Conservation (phyloP, 2,113 vertebrate genomes). For the Progne subis region DNA sequence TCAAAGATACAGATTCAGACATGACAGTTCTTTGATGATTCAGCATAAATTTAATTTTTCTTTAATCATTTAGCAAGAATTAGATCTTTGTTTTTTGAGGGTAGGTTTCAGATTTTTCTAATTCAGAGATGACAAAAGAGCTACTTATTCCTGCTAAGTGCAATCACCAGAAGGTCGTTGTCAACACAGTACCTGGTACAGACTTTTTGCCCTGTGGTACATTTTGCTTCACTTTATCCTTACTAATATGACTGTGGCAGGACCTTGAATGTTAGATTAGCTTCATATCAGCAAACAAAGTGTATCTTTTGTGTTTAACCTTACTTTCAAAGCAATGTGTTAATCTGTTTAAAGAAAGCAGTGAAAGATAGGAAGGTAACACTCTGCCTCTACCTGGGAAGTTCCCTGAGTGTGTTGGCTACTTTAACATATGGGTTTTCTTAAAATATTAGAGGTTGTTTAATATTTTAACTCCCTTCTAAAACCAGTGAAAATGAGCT, state of each 20-base stretch:
- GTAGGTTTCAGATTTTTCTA: not conserved
- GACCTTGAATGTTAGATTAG: not conserved
- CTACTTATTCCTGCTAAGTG: not conserved
- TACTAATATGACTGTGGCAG: not conserved
- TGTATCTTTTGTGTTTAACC: not conserved
- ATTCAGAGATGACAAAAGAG: not conserved
- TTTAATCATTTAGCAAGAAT: not conserved
- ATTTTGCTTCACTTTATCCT: not conserved
- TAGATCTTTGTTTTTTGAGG: not conserved
- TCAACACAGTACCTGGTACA: not conserved
- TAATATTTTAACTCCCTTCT: not conserved
- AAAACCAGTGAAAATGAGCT: not conserved
- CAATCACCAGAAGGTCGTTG: accelerated
- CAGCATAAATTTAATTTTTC: not conserved
- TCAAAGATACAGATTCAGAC: constrained; percentile 37
- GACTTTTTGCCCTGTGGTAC: not conserved
- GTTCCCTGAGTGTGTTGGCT: not conserved
- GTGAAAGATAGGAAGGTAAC: not conserved
- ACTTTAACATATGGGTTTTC: not conserved
- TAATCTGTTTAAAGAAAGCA: not conserved
- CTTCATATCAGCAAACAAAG: not conserved
- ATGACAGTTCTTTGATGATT: not conserved
- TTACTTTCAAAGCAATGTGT: not conserved
- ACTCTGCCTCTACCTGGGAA: not conserved
- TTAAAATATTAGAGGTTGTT: not conserved